phyloP scores from a whole-genome alignment of 37 sponge, comb jelly and placozoan genomes.

The Cliona cf. orientalis region DNA sequence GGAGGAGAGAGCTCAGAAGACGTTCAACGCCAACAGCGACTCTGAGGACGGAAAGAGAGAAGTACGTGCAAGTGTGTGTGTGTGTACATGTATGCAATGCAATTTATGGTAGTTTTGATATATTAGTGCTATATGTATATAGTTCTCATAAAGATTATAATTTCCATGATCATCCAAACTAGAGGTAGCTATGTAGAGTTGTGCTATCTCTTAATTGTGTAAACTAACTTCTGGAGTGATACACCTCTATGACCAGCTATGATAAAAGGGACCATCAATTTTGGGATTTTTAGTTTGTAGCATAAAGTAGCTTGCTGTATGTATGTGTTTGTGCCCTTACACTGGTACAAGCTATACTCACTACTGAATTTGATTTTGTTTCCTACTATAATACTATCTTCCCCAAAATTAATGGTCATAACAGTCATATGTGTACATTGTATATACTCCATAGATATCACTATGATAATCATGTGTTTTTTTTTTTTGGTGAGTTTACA shows the following conservation, averaged over 20 bases:
- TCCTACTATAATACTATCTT: background rate
- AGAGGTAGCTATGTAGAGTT: too few species aligned
- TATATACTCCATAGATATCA: too few species aligned
- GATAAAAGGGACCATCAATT: too few species aligned
- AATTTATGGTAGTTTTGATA: background rate
- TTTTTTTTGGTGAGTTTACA: too few species aligned
- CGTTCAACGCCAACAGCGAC: slow-evolving; percentile 27
- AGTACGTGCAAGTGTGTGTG: background rate
- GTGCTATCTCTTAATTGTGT: too few species aligned
- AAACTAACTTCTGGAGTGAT: too few species aligned
- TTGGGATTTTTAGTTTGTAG: background rate
- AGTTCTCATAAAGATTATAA: background rate
- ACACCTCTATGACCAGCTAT: too few species aligned
- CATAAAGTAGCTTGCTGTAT: background rate
- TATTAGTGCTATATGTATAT: background rate
- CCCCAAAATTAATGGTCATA: too few species aligned
- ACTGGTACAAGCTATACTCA: too few species aligned
- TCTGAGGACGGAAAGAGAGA: slow-evolving; percentile 2
- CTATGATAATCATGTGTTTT: too few species aligned
- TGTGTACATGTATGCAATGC: background rate
- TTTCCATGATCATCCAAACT: background rate
- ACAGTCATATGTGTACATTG: too few species aligned
- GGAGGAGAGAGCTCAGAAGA: slow-evolving; percentile 56
- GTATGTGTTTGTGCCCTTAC: background rate
- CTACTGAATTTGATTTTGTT: too few species aligned